A percentile compares a stretch with the other conserved stretches of the same genome.
phyloP scores from a whole-genome alignment of 35 echinoderm and acorn worm genomes.

The Amphiura filiformis region DNA sequence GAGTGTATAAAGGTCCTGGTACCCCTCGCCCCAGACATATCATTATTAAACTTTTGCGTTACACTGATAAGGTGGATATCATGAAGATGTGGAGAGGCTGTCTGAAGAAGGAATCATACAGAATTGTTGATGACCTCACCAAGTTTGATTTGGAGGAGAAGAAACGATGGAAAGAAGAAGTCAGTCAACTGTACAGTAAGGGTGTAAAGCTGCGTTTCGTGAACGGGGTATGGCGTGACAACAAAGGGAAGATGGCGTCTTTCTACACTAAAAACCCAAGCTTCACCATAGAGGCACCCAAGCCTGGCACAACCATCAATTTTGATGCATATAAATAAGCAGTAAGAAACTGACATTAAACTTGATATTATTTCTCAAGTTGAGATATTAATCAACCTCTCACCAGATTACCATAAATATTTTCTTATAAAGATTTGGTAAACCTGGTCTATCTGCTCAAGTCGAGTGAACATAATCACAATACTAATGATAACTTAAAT shows the following conservation, averaged over 20 bases:
- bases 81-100: background rate
- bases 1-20: background rate
- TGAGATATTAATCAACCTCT: no score
- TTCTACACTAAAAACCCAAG: background rate
- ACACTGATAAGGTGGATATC: background rate
- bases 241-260: background rate
- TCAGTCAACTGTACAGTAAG: background rate
- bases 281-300: background rate
- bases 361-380: no score
- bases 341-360: no score
- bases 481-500: no score
- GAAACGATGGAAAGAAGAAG: background rate
- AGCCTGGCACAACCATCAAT: background rate
- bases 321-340: background rate
- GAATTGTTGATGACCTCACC: background rate
- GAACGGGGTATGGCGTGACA: background rate
- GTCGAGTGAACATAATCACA: no score
- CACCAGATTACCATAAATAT: no score
- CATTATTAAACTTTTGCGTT: background rate
- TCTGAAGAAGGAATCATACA: background rate
- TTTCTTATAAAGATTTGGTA: no score
- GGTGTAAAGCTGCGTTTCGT: background rate
- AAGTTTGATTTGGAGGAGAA: conserved; percentile 1
- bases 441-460: no score
- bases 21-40: background rate